Base-by-base conservation (phyloP, 92 coral and sea anemone genomes). In the Phenganax marumi region DNA sequence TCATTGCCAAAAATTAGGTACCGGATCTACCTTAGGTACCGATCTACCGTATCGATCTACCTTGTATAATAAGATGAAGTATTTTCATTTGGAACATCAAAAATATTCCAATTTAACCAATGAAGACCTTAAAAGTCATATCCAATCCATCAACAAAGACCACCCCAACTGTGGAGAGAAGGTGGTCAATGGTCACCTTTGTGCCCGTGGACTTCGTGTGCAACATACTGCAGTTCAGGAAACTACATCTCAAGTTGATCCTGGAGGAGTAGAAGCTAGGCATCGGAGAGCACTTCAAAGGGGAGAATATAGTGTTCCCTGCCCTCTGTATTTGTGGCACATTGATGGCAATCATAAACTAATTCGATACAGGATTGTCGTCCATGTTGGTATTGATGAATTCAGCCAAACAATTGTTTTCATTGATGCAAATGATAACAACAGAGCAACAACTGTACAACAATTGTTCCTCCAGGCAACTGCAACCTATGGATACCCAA, bases 141-240 rank as follows among this genome's bases (percentile, higher is more conserved):
- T 33, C 43, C 43, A 33, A 33, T 33, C 43, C 43, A 33, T 33
- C 43, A 33, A 33, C 3, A 33, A 33, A 33, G 5, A 33, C 43
- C 43, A 73, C 61, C 65, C 65, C 10, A 75, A 75, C 43, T 75
- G 80, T 55, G 80, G 66, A 75, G 80, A 75, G 46, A 75, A 75
- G 39, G 68, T 53, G 50, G 10, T 53, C 17, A 48, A 53, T 50
- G 80, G 66, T 54, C 80, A 75, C 56, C 79, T 21, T 74, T 22
- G 55, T 72, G 43, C 43, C 5, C 58, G 0, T 18, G 77, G 63
- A 13, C 10, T 74, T 13, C 79, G 50, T 25, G 79, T 74, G 26
- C 79, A 74, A 46, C 79, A 63, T 8, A 12, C 43, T 18, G n/a
- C 12, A n/a, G 79, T 74, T 50, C 21, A 62, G 62, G 62, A 74